Conservation (phyloP, 2,113 vertebrate species). For the Cyprinodon brontotheroides region DNA sequence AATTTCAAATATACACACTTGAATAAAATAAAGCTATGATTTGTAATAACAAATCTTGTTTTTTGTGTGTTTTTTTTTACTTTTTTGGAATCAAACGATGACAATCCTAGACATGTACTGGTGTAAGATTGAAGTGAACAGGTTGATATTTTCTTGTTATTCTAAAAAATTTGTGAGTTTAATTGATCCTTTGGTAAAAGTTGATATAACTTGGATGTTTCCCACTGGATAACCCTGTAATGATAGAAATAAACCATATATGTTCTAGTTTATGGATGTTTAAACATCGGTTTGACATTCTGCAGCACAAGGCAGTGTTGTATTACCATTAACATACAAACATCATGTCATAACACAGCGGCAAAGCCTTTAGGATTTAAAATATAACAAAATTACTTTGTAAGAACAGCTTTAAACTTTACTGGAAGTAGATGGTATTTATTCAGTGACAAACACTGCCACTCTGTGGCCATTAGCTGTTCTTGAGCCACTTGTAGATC, state of each 20-base stretch:
- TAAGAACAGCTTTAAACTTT: background rate
- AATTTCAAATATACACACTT: background rate
- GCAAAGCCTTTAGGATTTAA: background rate
- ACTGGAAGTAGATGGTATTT: background rate
- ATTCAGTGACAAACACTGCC: slow-evolving; percentile 63
- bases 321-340: background rate
- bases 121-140: background rate
- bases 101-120: background rate
- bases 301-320: background rate
- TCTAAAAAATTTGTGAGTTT: background rate
- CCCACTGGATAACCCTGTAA: too few species aligned
- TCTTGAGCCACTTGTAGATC: slow-evolving; percentile 7
- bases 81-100: too few species aligned
- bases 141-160: background rate
- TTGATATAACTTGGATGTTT: too few species aligned
- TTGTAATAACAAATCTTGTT: too few species aligned
- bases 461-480: slow-evolving; percentile 56
- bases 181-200: background rate
- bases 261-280: background rate
- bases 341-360: background rate
- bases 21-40: too few species aligned
- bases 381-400: background rate
- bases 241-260: slow-evolving; percentile 15
- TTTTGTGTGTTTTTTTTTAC: too few species aligned
- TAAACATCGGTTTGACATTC: background rate